Conservation (phyloP, 2,113 vertebrate species). For the Zootoca vivipara region DNA sequence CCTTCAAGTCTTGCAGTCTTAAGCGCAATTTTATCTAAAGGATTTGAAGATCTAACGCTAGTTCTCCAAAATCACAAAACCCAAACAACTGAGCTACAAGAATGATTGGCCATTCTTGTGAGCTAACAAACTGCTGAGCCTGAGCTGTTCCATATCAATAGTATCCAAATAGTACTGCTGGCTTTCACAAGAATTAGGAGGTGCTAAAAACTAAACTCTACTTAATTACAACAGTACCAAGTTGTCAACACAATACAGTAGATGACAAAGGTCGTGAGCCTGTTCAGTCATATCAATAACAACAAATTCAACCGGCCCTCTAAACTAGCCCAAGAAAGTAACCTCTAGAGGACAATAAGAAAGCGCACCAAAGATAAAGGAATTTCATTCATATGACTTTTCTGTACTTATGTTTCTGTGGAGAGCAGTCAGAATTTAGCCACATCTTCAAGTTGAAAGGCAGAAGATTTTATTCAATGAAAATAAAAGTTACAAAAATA, state of each 20-base stretch:
- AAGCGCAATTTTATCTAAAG: not conserved
- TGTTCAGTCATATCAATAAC: not conserved
- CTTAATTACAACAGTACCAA: conserved; percentile 2
- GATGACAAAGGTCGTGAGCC: not conserved
- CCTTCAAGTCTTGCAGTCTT: not conserved
- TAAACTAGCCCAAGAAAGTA: not conserved
- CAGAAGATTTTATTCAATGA: conserved; percentile 17
- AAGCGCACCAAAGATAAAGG: conserved; percentile 5
- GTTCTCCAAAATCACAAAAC: not conserved
- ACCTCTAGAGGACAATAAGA: rapidly evolving
- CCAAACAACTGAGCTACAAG: not conserved
- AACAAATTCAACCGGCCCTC: not conserved
- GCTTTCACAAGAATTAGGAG: not conserved
- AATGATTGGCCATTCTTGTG: not conserved
- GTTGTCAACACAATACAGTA: not conserved
- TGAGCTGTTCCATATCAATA: not conserved
- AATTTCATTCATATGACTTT: not conserved
- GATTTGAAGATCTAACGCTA: not conserved
- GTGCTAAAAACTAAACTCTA: not conserved
- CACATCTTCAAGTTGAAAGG: conserved; percentile 9
- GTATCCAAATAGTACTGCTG: not conserved
- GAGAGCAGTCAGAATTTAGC: not conserved
- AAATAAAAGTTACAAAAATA: conserved; percentile 30
- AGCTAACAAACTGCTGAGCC: not conserved
- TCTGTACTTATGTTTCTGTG: not conserved